Percentiles rank a stretch among this genome's conserved stretches.
Evolutionary conservation across 2,113 vertebrate genomes (phyloP).

Genomic region (Argyrosomus japonicus): DNA sequence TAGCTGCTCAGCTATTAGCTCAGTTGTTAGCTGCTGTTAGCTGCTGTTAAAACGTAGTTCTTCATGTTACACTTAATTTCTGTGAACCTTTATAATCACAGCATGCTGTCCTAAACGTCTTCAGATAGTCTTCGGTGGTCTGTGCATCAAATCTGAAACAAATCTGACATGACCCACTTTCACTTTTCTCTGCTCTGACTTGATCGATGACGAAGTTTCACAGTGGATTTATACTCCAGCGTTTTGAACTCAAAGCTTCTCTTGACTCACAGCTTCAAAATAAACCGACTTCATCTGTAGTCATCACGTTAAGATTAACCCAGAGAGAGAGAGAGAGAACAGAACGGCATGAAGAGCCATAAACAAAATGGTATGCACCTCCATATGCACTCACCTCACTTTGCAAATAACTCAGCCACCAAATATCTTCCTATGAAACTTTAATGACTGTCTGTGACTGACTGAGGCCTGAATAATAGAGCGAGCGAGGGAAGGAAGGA

Average conservation of each 20-base stretch:
- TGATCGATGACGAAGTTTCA: conserved; percentile 45
- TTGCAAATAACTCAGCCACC: conserved; percentile 73
- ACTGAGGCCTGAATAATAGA: conserved; percentile 81
- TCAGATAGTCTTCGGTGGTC: conserved; percentile 34
- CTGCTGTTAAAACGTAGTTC: too few species aligned
- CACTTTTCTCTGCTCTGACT: neutral
- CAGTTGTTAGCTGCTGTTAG: too few species aligned
- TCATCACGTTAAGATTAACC: conserved; percentile 10
- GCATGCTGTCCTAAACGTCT: conserved; percentile 15
- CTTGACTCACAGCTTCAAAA: conserved; percentile 4
- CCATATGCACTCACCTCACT: conserved; percentile 74
- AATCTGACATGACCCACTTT: conserved; percentile 69
- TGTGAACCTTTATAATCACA: conserved; percentile 9
- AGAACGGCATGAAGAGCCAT: conserved; percentile 9
- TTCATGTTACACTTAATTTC: too few species aligned
- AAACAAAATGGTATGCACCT: conserved; percentile 57
- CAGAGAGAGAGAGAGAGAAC: neutral
- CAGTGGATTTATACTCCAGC: conserved; percentile 4
- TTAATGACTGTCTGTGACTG: conserved; percentile 84
- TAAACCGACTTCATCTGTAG: too few species aligned
- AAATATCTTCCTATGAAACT: conserved; percentile 82
- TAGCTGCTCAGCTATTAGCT: too few species aligned
- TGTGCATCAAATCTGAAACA: conserved; percentile 46
- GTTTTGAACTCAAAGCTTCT: neutral
- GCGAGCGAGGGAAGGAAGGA: neutral